Percentiles rank a stretch among this genome's conserved stretches.
Evolutionary conservation across 2,113 vertebrate genomes (phyloP).

Genomic region (Campylomormyrus tamandua): DNA sequence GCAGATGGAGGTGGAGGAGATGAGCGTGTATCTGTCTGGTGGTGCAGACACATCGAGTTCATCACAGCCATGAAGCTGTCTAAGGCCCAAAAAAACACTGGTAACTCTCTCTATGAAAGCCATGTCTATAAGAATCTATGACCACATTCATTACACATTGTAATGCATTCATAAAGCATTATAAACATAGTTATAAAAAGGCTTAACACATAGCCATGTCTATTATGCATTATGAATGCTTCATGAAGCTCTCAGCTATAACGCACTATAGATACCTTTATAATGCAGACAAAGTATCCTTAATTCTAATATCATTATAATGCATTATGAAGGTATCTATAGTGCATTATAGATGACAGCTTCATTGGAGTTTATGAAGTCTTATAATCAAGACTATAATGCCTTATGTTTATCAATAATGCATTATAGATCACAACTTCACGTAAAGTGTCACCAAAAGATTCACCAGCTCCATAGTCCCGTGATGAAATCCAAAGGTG

Average conservation of each 20-base stretch:
- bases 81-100: background rate
- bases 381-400: background rate
- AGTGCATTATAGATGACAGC: background rate
- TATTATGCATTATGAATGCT: background rate
- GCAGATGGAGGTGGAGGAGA: background rate
- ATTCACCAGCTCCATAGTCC: background rate
- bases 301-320: background rate
- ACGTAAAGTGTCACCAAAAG: background rate
- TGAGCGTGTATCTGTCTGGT: background rate
- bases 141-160: background rate
- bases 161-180: background rate
- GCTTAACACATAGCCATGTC: background rate
- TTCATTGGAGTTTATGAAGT: background rate
- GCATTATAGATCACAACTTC: background rate
- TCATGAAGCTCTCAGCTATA: background rate
- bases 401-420: background rate
- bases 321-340: background rate
- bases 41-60: background rate
- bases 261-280: background rate
- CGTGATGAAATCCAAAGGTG: background rate
- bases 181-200: background rate
- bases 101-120: background rate
- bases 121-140: background rate
- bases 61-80: background rate
- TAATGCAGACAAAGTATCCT: background rate